phyloP scores from a whole-genome alignment of 2,888 invertebrate genomes.

The Catocala fraxini region DNA sequence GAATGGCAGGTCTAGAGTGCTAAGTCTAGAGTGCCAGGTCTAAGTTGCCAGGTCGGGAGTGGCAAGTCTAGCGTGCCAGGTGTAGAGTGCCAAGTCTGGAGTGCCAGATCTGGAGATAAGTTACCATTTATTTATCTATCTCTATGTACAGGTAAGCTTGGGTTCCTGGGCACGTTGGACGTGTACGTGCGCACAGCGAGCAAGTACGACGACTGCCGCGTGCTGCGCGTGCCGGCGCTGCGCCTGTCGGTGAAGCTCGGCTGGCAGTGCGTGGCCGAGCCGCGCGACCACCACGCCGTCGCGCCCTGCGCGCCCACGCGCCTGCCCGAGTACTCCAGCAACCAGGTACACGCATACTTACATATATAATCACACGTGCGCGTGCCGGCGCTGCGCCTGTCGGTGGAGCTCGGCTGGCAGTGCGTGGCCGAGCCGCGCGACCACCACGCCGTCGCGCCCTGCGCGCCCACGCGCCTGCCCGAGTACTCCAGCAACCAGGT shows the following conservation, averaged over 20 bases:
- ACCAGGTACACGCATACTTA: constrained; percentile 89
- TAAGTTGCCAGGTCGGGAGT: no score
- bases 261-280: constrained; percentile 97
- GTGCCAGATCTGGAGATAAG: no score
- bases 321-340: constrained; percentile 98
- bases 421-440: constrained; percentile 98
- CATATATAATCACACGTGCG: no score
- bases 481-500: constrained; percentile 98
- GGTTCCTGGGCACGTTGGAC: constrained; percentile 97
- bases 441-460: constrained; percentile 97
- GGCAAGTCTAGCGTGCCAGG: no score
- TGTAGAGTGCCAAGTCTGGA: no score
- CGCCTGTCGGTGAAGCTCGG: constrained; percentile 94
- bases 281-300: constrained; percentile 98
- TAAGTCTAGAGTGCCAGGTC: no score
- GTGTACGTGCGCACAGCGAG: constrained; percentile 98
- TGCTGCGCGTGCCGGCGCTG: constrained; percentile 96
- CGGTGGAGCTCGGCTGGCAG: constrained; percentile 95
- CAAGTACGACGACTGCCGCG: constrained; percentile 99
- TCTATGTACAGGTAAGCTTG: constrained; percentile 89
- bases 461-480: constrained; percentile 98
- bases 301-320: constrained; percentile 98
- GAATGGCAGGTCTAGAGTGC: no score
- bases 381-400: constrained; percentile 93
- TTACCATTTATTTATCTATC: no score